Percentiles rank a stretch among this genome's conserved stretches.
Evolutionary conservation across 2,797 vertebrate species (phyloP).

Genomic region (Danio kyathit): DNA sequence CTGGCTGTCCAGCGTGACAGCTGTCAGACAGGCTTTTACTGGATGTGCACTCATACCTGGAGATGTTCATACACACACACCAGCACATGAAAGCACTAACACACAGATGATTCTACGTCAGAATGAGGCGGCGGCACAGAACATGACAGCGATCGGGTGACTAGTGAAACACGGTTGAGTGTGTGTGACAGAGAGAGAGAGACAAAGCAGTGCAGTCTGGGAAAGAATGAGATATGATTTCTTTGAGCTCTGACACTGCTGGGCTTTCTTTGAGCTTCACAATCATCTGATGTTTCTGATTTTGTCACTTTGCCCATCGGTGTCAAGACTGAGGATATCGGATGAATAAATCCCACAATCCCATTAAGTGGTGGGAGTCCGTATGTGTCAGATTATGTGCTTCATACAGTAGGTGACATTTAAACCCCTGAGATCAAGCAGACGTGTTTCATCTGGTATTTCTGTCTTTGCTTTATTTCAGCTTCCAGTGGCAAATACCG

Average conservation of each 20-base stretch:
- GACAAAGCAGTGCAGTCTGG: neutral
- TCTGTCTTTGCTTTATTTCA: slow-evolving; percentile 79
- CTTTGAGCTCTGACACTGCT: slow-evolving; percentile 19
- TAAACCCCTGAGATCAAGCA: neutral
- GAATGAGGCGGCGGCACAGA: slow-evolving; percentile 23
- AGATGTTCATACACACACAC: slow-evolving; percentile 10
- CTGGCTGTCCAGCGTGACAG: slow-evolving; percentile 15
- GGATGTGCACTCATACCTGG: slow-evolving; percentile 1
- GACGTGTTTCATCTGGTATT: neutral
- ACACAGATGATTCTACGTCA: slow-evolving; percentile 9
- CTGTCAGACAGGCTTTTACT: slow-evolving; percentile 39
- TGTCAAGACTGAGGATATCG: neutral
- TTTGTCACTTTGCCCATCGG: slow-evolving; percentile 3
- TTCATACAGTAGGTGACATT: neutral
- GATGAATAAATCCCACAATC: neutral
- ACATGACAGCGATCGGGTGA: slow-evolving; percentile 21
- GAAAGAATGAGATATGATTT: slow-evolving; percentile 2
- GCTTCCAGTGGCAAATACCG: slow-evolving; percentile 95
- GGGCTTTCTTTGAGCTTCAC: neutral
- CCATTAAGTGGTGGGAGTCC: neutral
- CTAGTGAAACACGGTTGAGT: neutral
- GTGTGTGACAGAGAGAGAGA: slow-evolving; percentile 8
- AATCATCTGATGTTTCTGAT: slow-evolving; percentile 18
- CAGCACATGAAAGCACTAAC: slow-evolving; percentile 17
- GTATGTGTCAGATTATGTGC: neutral